A percentile compares a stretch with the other conserved stretches of the same genome.
Conservation (phyloP, 2,797 vertebrate species). For the Saxicola maurus region DNA sequence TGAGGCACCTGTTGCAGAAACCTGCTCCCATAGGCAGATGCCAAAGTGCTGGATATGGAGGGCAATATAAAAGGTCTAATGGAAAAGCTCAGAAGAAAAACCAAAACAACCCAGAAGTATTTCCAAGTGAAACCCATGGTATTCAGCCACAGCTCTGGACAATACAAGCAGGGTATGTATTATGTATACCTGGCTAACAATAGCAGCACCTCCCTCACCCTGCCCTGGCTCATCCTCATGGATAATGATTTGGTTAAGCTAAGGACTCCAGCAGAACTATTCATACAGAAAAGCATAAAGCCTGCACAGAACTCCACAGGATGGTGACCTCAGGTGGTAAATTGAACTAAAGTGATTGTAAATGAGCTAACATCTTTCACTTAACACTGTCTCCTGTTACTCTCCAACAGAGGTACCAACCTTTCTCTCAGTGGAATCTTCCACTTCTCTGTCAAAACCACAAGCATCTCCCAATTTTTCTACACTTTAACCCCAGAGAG, state of each 20-base stretch:
- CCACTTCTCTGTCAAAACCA: slow-evolving; percentile 56
- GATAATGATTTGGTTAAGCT: slow-evolving; percentile 24
- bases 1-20: not conserved
- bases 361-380: slow-evolving; percentile 59
- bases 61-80: not conserved
- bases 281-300: slow-evolving; percentile 17
- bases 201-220: not conserved
- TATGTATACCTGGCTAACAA: slow-evolving; percentile 1
- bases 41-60: not conserved
- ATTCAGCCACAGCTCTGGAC: not conserved
- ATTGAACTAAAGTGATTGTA: slow-evolving; percentile 50
- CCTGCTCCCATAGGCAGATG: not conserved
- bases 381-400: slow-evolving; percentile 37
- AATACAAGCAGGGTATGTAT: not conserved
- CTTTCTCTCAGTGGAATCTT: slow-evolving; percentile 48
- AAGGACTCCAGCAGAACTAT: not conserved
- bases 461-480: slow-evolving; percentile 64
- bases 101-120: not conserved
- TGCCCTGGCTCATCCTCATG: not conserved
- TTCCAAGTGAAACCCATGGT: not conserved
- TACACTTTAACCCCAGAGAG: slow-evolving; percentile 53
- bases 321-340: slow-evolving; percentile 16
- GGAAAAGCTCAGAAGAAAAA: not conserved
- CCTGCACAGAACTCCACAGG: not conserved
- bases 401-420: slow-evolving; percentile 36